Conservation (phyloP, 2,113 vertebrate genomes). For the Orcinus orca region DNA sequence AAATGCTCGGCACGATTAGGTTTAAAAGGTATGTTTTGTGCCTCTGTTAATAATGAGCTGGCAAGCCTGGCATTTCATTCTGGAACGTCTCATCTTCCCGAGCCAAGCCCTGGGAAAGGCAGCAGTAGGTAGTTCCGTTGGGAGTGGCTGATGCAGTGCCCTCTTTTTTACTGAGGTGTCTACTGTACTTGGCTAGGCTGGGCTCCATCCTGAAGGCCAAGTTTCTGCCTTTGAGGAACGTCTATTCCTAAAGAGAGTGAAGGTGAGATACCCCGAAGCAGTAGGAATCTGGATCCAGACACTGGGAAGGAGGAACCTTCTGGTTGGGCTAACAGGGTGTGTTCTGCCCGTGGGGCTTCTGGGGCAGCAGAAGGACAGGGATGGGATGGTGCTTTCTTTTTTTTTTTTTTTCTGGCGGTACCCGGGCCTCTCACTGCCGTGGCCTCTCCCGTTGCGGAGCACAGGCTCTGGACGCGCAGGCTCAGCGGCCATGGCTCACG, state of each 20-base stretch:
- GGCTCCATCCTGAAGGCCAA: neutral
- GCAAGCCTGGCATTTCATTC: neutral
- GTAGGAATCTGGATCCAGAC: neutral
- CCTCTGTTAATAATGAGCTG: neutral
- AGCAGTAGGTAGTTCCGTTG: accelerated
- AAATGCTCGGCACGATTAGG: neutral
- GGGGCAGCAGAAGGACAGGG: neutral
- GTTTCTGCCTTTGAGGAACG: neutral
- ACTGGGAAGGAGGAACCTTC: neutral
- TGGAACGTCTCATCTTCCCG: neutral
- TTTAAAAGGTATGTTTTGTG: neutral
- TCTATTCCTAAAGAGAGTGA: neutral
- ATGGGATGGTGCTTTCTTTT: neutral
- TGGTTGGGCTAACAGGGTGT: neutral
- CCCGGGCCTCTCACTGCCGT: too few species aligned
- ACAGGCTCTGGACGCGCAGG: too few species aligned
- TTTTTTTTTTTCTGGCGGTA: too few species aligned
- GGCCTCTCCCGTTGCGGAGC: too few species aligned
- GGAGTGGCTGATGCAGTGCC: neutral
- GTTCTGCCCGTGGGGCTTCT: neutral
- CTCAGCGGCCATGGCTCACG: too few species aligned
- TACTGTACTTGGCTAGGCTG: neutral
- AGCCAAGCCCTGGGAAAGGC: neutral
- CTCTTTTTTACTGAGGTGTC: neutral
- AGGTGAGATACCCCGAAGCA: neutral